Conservation (phyloP, 2,113 vertebrate genomes). For the Coturnix japonica region DNA sequence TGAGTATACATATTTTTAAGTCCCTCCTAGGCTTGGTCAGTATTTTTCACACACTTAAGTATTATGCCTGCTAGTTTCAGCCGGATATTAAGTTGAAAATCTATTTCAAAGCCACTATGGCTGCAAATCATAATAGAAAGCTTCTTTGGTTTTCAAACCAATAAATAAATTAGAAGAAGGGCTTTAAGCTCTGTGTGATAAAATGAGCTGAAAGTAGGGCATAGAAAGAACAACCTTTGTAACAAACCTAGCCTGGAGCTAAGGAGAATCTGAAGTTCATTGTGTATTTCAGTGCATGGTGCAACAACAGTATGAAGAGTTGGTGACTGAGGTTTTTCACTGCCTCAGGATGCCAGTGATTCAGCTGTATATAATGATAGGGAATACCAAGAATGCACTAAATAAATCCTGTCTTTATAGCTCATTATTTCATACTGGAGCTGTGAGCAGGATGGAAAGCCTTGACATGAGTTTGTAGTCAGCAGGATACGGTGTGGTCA, state of each 20-base stretch:
- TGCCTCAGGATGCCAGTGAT: conserved; percentile 64
- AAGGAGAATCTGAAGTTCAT: conserved; percentile 70
- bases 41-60: conserved; percentile 22
- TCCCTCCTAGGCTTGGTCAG: not conserved
- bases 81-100: conserved; percentile 54
- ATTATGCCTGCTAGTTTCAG: conserved; percentile 20
- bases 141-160: conserved; percentile 71
- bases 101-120: conserved; percentile 46
- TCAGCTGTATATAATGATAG: conserved; percentile 67
- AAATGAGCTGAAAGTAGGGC: conserved; percentile 71
- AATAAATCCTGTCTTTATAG: conserved; percentile 58
- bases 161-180: conserved; percentile 75
- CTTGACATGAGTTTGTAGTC: conserved; percentile 19
- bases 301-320: conserved; percentile 59
- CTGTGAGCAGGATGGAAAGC: conserved; percentile 19
- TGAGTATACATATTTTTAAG: conserved; percentile 9
- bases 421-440: conserved; percentile 50
- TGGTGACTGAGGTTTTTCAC: conserved; percentile 67
- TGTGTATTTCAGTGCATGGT: conserved; percentile 65
- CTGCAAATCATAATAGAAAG: conserved; percentile 66
- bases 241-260: conserved; percentile 64
- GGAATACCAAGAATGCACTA: conserved; percentile 58
- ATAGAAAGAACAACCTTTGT: conserved; percentile 74
- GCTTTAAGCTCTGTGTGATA: conserved; percentile 70
- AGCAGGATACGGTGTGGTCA: not conserved